These are phyloP conservation scores for Campaea margaritaria DNA, from an alignment of 2,888 invertebrate species.

Conservation along the genomic window DNA sequence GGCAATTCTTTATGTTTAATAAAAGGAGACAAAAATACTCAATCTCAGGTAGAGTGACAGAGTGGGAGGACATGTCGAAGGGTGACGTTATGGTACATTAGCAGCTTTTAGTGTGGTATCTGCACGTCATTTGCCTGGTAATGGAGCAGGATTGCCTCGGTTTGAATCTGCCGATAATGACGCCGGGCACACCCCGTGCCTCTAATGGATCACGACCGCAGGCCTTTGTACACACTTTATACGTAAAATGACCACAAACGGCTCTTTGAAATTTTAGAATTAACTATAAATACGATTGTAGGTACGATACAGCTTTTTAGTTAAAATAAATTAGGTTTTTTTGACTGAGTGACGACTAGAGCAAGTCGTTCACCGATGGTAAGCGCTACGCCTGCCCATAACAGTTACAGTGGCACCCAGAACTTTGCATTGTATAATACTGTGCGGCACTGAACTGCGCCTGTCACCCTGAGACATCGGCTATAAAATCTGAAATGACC, in stretches of 20 bases:
- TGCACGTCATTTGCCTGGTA: slow-evolving; percentile 74
- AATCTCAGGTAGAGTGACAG: slow-evolving; percentile 45
- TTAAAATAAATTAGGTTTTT: too few species aligned
- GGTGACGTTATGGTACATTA: slow-evolving; percentile 67
- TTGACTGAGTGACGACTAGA: too few species aligned
- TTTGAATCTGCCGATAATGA: slow-evolving; percentile 67
- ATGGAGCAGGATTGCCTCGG: slow-evolving; percentile 73
- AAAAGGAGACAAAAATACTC: slow-evolving; percentile 51
- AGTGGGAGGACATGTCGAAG: slow-evolving; percentile 50
- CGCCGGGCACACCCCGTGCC: slow-evolving; percentile 56
- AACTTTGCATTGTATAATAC: too few species aligned
- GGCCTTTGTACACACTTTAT: slow-evolving; percentile 32
- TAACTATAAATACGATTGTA: too few species aligned
- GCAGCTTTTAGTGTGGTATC: slow-evolving; percentile 65
- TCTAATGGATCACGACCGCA: slow-evolving; percentile 58
- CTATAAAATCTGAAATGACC: too few species aligned
- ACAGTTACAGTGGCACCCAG: too few species aligned
- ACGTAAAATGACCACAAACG: slow-evolving; percentile 15
- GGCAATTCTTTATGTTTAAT: slow-evolving; percentile 58
- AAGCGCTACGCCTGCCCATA: too few species aligned
- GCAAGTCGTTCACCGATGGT: too few species aligned
- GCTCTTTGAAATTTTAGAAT: background rate
- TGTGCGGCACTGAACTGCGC: too few species aligned
- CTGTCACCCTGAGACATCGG: too few species aligned
- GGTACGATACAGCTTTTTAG: too few species aligned